Conservation (phyloP, 1,140 invertebrate genomes). For the Cryptotermes secundus region DNA sequence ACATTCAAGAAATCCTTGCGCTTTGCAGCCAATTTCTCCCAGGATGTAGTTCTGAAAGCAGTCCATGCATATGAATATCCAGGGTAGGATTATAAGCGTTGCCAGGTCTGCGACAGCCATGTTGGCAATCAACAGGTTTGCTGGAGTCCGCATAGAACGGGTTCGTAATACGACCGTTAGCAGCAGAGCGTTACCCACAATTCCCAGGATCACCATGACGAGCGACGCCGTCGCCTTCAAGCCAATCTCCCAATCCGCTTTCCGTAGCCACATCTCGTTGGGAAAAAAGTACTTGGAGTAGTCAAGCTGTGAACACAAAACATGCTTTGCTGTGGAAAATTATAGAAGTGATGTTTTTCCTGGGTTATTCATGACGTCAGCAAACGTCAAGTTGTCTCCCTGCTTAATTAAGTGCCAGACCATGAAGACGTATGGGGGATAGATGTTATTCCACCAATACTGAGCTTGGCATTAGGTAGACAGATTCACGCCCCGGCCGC, state of each 20-base stretch:
- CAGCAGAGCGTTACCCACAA: constrained; percentile 71
- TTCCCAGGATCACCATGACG: constrained; percentile 63
- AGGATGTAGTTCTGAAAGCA: constrained; percentile 75
- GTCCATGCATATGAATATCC: constrained; percentile 67
- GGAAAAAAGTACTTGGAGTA: constrained; percentile 49
- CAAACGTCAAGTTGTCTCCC: too few species aligned
- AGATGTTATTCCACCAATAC: too few species aligned
- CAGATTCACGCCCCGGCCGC: too few species aligned
- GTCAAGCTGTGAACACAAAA: constrained; percentile 18
- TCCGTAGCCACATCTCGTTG: constrained; percentile 60
- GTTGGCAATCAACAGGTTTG: constrained; percentile 77
- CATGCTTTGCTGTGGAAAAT: too few species aligned
- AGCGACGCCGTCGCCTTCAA: constrained; percentile 60
- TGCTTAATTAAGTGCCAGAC: too few species aligned
- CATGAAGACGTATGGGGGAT: too few species aligned
- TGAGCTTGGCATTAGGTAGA: too few species aligned
- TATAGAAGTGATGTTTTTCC: too few species aligned
- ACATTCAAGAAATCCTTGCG: constrained; percentile 70
- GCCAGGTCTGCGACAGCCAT: constrained; percentile 75
- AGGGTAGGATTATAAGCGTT: constrained; percentile 71
- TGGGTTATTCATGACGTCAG: too few species aligned
- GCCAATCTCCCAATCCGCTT: constrained; percentile 57
- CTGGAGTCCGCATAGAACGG: constrained; percentile 68
- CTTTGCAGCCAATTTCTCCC: constrained; percentile 63
- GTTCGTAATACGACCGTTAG: constrained; percentile 67